phyloP scores from a whole-genome alignment of 2,888 invertebrate genomes.

The Galeopsomyia nigrocyanea region DNA sequence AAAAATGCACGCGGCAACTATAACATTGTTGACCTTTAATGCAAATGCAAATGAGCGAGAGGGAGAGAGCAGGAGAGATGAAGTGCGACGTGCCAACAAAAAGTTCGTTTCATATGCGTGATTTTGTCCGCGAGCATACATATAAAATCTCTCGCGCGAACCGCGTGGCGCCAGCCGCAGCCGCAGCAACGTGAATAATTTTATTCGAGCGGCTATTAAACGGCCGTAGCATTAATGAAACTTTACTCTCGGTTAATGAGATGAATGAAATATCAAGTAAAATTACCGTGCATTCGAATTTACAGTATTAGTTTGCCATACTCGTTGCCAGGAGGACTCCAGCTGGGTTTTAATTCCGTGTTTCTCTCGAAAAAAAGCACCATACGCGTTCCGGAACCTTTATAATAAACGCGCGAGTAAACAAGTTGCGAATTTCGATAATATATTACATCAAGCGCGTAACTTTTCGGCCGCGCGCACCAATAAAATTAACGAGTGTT shows the following conservation, averaged over 20 bases:
- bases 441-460: no score
- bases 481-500: no score
- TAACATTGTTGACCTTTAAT: neutral
- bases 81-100: neutral
- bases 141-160: neutral
- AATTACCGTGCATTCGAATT: slow-evolving; percentile 16
- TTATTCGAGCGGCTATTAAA: slow-evolving; percentile 3
- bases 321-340: slow-evolving; percentile 13
- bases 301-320: slow-evolving; percentile 5
- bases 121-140: neutral
- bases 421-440: no score
- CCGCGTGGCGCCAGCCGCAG: neutral
- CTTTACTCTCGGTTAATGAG: slow-evolving; percentile 19
- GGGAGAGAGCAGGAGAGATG: no score
- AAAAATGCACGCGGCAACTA: slow-evolving; percentile 13
- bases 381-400: no score
- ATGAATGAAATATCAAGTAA: slow-evolving; percentile 30
- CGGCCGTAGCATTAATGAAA: slow-evolving; percentile 29
- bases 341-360: slow-evolving; percentile 19
- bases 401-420: no score
- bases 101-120: neutral
- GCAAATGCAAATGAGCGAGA: neutral
- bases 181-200: slow-evolving; percentile 5
- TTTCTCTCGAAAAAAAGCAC: slow-evolving; percentile 9
- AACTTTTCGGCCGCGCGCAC: no score